phyloP scores from a whole-genome alignment of 1,140 invertebrate genomes.

The Calycopis cecrops region DNA sequence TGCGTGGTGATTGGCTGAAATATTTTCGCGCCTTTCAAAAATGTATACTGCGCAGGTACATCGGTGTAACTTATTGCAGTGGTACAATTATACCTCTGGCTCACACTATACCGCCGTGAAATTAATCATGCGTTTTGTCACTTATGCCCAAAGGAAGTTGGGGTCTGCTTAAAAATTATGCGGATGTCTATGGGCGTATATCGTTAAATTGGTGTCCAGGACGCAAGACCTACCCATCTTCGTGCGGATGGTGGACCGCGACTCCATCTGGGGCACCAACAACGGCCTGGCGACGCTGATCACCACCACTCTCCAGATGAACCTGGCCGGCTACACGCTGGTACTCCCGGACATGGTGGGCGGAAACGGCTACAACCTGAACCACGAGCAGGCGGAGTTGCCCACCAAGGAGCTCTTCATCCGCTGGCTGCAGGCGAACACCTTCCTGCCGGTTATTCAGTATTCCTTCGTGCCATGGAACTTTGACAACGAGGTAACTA shows the following conservation, averaged over 20 bases:
- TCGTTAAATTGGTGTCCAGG: too few species aligned
- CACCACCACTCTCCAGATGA: slow-evolving; percentile 87
- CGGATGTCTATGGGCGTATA: too few species aligned
- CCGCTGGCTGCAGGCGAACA: slow-evolving; percentile 91
- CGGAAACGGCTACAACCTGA: slow-evolving; percentile 85
- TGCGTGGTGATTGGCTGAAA: too few species aligned
- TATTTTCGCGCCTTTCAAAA: too few species aligned
- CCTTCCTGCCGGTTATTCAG: slow-evolving; percentile 91
- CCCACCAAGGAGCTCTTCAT: slow-evolving; percentile 89
- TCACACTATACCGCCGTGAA: too few species aligned
- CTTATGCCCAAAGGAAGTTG: too few species aligned
- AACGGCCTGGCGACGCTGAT: slow-evolving; percentile 88
- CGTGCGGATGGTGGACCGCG: slow-evolving; percentile 92
- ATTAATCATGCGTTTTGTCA: too few species aligned
- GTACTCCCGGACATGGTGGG: slow-evolving; percentile 96
- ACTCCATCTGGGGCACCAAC: slow-evolving; percentile 86
- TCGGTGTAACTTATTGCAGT: too few species aligned
- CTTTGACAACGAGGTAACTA: slow-evolving; percentile 80
- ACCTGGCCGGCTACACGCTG: slow-evolving; percentile 89
- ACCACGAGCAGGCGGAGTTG: slow-evolving; percentile 66
- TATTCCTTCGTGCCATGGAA: slow-evolving; percentile 93
- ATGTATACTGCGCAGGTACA: too few species aligned
- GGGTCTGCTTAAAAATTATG: too few species aligned
- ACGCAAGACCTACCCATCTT: slow-evolving; percentile 89
- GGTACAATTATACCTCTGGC: too few species aligned